Evolutionary conservation across 64 coral and sea anemone genomes (phyloP).

Genomic region (Stichodactyla helianthus): DNA sequence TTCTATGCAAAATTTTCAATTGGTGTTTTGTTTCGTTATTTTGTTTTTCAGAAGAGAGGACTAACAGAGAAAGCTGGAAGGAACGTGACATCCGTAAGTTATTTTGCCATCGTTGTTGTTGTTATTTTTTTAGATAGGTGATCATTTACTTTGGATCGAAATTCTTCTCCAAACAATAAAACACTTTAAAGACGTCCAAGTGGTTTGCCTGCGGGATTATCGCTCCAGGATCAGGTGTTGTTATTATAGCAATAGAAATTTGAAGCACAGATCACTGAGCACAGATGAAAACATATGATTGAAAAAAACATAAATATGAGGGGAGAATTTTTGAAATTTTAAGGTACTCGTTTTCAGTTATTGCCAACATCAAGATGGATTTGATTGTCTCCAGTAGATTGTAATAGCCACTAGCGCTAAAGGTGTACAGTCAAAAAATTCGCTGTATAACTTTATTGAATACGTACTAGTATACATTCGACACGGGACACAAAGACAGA

Average conservation of each 20-base stretch:
- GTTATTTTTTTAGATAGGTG: neutral
- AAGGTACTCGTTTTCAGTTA: no score
- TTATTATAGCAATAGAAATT: neutral
- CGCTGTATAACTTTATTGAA: no score
- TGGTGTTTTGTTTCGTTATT: neutral
- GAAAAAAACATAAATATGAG: neutral
- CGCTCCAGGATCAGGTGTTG: neutral
- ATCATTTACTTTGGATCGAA: neutral
- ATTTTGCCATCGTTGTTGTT: no score
- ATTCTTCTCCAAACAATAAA: neutral
- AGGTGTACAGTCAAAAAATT: no score
- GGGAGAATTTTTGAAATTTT: no score
- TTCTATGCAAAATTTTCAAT: neutral
- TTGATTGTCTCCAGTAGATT: no score
- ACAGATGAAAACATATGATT: neutral
- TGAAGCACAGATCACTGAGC: neutral
- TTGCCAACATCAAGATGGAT: no score
- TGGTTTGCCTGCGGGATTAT: neutral
- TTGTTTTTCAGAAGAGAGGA: neutral
- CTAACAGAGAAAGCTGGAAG: neutral
- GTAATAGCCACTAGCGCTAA: no score
- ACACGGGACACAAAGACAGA: neutral
- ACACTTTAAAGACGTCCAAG: neutral
- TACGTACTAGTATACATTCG: neutral
- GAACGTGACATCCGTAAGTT: neutral